Percentiles rank a stretch among this genome's conserved stretches.
phyloP scores from a whole-genome alignment of 1,140 invertebrate genomes.

The Pectinophora gossypiella region DNA sequence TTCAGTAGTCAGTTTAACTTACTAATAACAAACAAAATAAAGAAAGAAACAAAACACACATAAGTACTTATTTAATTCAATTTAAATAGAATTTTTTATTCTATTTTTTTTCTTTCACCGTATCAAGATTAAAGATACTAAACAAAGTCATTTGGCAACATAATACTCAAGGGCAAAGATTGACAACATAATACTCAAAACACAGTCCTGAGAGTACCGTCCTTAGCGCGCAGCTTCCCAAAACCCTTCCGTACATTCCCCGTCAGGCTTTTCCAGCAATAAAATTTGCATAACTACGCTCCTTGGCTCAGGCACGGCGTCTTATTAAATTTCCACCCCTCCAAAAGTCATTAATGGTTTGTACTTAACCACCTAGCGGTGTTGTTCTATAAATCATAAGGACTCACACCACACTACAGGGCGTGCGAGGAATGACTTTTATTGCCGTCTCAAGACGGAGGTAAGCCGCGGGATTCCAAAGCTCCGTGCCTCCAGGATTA shows the following conservation, averaged over 20 bases:
- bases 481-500: neutral
- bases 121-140: too few relatives aligned
- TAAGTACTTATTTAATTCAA: too few relatives aligned
- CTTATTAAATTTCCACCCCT: conserved; percentile 72
- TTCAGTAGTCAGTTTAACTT: too few relatives aligned
- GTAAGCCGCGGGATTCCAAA: neutral
- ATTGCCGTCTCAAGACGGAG: neutral
- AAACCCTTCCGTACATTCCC: conserved; percentile 28
- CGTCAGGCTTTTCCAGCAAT: conserved; percentile 63
- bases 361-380: conserved; percentile 35
- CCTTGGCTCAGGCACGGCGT: conserved; percentile 55
- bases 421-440: neutral
- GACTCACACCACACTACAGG: conserved; percentile 34
- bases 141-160: too few relatives aligned
- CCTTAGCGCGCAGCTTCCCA: neutral
- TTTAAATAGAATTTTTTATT: too few relatives aligned
- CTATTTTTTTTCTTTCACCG: too few relatives aligned
- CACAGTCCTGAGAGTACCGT: too few relatives aligned
- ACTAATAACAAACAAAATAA: too few relatives aligned
- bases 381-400: conserved; percentile 64
- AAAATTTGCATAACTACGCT: conserved; percentile 74
- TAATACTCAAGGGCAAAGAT: too few relatives aligned
- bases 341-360: conserved; percentile 70
- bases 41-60: too few relatives aligned
- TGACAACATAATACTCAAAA: too few relatives aligned